phyloP scores from a whole-genome alignment of 2,113 vertebrate genomes.

The Oryzias woworae region DNA sequence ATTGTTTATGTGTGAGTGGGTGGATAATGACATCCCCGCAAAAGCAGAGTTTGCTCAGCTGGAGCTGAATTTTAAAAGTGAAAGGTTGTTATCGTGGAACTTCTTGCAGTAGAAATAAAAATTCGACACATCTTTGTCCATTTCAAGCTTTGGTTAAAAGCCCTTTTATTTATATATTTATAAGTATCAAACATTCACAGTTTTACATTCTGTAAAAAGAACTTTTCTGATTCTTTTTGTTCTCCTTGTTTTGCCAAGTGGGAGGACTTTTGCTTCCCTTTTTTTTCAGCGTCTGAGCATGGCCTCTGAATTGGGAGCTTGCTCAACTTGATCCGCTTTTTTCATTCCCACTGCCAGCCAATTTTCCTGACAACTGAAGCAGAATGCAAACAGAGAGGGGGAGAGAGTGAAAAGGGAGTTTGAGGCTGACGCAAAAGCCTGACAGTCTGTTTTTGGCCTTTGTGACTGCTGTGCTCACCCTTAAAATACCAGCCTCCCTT shows the following conservation, averaged over 20 bases:
- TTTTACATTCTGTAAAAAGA: conserved; percentile 67
- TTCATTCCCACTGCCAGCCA: conserved; percentile 62
- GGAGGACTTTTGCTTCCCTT: conserved; percentile 49
- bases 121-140: background rate
- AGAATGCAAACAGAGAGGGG: conserved; percentile 58
- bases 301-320: conserved; percentile 57
- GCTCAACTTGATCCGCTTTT: conserved; percentile 67
- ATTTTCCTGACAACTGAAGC: conserved; percentile 77
- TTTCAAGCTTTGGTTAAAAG: too few relatives aligned
- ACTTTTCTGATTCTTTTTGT: conserved; percentile 13
- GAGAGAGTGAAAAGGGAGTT: conserved; percentile 33
- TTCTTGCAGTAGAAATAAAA: too few relatives aligned
- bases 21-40: too few relatives aligned
- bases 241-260: conserved; percentile 58
- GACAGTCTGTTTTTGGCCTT: conserved; percentile 59
- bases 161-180: conserved; percentile 11
- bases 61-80: too few relatives aligned
- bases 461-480: conserved; percentile 51
- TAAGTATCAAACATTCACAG: conserved; percentile 46
- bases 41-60: too few relatives aligned
- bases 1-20: conserved; percentile 16
- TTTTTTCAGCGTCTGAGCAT: conserved; percentile 33
- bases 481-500: conserved; percentile 26
- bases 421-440: conserved; percentile 53
- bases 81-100: too few relatives aligned